phyloP scores from a whole-genome alignment of 2,113 vertebrate species.

The Numenius arquata region DNA sequence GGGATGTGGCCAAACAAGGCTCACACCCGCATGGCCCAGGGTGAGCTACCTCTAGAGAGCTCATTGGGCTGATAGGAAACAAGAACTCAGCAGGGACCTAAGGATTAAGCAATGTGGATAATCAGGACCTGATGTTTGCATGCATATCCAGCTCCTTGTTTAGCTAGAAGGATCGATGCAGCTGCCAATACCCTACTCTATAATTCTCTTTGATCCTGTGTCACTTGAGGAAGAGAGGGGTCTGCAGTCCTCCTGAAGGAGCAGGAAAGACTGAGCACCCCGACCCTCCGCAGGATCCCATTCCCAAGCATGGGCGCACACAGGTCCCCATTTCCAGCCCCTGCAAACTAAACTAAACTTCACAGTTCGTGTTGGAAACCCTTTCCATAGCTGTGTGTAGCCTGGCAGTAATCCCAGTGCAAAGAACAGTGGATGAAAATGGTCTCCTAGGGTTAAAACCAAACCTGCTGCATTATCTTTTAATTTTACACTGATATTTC shows the following conservation, averaged over 20 bases:
- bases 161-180: background rate
- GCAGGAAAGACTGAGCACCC: background rate
- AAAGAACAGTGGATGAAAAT: background rate
- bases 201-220: background rate
- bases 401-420: background rate
- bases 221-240: background rate
- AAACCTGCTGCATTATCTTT: background rate
- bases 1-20: background rate
- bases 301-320: background rate
- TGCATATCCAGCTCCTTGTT: background rate
- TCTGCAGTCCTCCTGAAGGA: background rate
- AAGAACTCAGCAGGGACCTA: background rate
- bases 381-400: background rate
- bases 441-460: background rate
- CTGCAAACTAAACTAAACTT: background rate
- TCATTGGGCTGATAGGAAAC: background rate
- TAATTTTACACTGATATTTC: background rate
- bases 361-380: background rate
- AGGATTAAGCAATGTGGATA: background rate
- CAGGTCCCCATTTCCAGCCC: background rate
- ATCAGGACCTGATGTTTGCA: background rate
- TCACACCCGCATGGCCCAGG: background rate
- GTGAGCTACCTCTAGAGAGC: background rate
- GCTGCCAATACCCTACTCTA: background rate
- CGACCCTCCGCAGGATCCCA: fast-evolving